Evolutionary conservation across 2,113 vertebrate genomes (phyloP).

Genomic region (Aptenodytes forsteri): DNA sequence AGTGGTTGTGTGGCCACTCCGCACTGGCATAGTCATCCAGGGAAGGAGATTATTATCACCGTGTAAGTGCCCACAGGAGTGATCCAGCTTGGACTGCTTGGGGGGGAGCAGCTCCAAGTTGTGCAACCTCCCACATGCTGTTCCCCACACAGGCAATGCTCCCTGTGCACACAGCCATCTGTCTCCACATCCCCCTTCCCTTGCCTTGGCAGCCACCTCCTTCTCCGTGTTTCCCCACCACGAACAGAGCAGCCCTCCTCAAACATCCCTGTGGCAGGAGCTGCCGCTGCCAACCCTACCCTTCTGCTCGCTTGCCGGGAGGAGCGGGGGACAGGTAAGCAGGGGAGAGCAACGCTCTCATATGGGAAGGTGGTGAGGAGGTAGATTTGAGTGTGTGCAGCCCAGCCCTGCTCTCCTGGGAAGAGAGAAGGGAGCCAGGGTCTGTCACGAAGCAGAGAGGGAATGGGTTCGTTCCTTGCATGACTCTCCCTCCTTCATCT

Average conservation of each 20-base stretch:
- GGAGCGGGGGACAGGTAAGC: background rate
- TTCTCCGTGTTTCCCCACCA: background rate
- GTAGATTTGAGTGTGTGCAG: accelerated
- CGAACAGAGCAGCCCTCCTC: background rate
- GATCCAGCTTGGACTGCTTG: background rate
- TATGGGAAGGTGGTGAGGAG: background rate
- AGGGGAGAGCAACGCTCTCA: accelerated
- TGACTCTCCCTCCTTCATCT: background rate
- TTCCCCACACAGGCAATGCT: background rate
- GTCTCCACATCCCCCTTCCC: background rate
- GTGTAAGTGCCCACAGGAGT: background rate
- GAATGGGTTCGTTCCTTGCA: background rate
- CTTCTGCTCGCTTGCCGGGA: background rate
- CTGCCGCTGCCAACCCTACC: accelerated
- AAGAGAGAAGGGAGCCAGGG: background rate
- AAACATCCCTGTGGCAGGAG: background rate
- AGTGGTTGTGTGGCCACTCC: background rate
- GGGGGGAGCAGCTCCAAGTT: background rate
- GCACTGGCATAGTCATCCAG: background rate
- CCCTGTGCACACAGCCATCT: background rate
- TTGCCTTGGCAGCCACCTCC: background rate
- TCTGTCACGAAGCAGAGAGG: background rate
- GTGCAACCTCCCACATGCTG: background rate
- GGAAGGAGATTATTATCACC: background rate
- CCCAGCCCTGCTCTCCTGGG: background rate